These are phyloP conservation scores for Sceloporus undulatus DNA, from an alignment of 2,113 vertebrate genomes.

Conservation along the genomic window DNA sequence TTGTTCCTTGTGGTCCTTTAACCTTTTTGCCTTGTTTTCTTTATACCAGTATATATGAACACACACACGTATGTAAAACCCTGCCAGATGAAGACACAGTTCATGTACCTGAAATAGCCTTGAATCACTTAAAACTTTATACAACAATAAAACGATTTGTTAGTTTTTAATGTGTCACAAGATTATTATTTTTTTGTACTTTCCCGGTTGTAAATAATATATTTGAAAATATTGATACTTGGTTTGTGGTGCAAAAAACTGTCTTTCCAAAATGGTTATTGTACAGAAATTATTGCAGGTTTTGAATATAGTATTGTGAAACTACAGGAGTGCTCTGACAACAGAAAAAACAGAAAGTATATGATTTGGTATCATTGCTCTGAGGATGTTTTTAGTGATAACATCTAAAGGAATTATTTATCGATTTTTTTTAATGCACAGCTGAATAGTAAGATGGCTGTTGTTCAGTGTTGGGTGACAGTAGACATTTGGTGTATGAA, in stretches of 20 bases:
- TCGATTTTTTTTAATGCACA: background rate
- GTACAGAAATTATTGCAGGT: background rate
- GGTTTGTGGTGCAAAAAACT: slow-evolving; percentile 9
- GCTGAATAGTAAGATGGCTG: background rate
- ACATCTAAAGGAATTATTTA: background rate
- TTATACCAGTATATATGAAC: background rate
- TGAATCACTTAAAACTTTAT: background rate
- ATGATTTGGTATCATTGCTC: background rate
- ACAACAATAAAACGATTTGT: background rate
- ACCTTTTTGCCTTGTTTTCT: background rate
- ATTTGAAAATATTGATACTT: background rate
- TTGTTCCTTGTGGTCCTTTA: background rate
- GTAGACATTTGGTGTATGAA: background rate
- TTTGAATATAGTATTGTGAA: background rate
- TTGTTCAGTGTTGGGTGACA: background rate
- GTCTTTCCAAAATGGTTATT: background rate
- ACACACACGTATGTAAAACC: background rate
- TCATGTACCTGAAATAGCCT: background rate
- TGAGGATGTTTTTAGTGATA: background rate
- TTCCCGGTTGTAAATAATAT: background rate
- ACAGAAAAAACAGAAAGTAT: background rate
- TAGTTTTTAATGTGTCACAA: background rate
- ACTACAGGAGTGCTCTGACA: background rate
- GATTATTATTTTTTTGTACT: background rate
- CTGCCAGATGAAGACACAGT: background rate